phyloP scores from a whole-genome alignment of 2,888 invertebrate species.

The Malachius bipustulatus region DNA sequence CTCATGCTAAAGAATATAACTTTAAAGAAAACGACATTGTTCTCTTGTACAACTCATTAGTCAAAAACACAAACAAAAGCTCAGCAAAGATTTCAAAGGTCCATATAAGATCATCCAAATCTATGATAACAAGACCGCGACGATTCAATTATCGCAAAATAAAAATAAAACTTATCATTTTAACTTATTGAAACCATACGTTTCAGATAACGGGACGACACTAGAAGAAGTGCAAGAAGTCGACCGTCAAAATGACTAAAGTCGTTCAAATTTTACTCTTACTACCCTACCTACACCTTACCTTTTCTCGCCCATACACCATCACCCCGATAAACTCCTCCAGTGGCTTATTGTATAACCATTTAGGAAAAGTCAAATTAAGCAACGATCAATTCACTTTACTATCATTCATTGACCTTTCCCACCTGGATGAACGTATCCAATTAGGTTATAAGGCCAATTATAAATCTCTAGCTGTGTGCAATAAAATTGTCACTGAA shows the following conservation, averaged over 20 bases:
- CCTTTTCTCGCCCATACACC: not conserved
- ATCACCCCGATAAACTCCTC: slow-evolving; percentile 1
- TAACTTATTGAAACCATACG: slow-evolving; percentile 1
- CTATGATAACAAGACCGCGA: not conserved
- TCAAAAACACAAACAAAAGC: slow-evolving; percentile 2
- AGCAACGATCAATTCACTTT: slow-evolving; percentile 1
- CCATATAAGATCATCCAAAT: not conserved
- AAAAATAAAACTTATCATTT: not conserved
- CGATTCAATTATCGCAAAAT: not conserved
- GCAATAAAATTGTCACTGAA: not conserved
- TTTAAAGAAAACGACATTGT: not conserved
- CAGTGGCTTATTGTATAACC: slow-evolving; percentile 1
- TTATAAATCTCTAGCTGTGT: slow-evolving; percentile 2
- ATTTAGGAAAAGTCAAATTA: not conserved
- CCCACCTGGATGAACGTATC: not conserved
- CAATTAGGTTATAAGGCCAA: not conserved
- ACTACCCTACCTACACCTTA: not conserved
- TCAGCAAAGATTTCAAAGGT: not conserved
- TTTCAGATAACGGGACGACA: not conserved
- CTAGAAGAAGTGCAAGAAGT: not conserved
- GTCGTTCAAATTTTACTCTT: not conserved
- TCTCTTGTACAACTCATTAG: not conserved
- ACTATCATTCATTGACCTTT: not conserved
- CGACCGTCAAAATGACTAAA: not conserved
- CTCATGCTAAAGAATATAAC: not conserved